Evolutionary conservation across 2,113 vertebrate species (phyloP).

Genomic region (Apteryx mantelli): DNA sequence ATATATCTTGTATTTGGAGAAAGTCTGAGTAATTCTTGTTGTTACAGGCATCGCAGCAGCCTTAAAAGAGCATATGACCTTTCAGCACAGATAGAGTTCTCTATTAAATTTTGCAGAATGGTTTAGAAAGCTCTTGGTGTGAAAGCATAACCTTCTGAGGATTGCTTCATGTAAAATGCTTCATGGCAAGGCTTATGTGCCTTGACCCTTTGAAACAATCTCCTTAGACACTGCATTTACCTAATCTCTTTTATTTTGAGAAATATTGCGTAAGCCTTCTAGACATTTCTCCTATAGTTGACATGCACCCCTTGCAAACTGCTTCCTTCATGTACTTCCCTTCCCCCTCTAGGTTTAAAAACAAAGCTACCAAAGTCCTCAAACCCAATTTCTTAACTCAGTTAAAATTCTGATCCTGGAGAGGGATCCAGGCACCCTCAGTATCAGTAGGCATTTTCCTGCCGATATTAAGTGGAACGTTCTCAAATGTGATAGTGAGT

Average conservation of each 20-base stretch:
- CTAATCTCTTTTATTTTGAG: not conserved
- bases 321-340: not conserved
- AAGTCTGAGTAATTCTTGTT: not conserved
- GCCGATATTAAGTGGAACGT: not conserved
- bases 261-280: not conserved
- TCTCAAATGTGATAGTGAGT: not conserved
- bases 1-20: not conserved
- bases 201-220: not conserved
- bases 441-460: not conserved
- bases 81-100: not conserved
- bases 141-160: not conserved
- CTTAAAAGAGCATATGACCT: not conserved
- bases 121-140: not conserved
- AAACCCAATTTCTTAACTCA: not conserved
- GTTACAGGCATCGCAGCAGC: not conserved
- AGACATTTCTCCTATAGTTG: not conserved
- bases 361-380: not conserved
- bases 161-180: not conserved
- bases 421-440: not conserved
- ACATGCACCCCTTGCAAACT: not conserved
- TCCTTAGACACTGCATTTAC: not conserved
- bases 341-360: not conserved
- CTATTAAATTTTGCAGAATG: not conserved
- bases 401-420: not conserved
- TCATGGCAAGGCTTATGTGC: not conserved